These are phyloP conservation scores for Borostomias antarcticus DNA, from an alignment of 2,797 vertebrate species.

Conservation along the genomic window DNA sequence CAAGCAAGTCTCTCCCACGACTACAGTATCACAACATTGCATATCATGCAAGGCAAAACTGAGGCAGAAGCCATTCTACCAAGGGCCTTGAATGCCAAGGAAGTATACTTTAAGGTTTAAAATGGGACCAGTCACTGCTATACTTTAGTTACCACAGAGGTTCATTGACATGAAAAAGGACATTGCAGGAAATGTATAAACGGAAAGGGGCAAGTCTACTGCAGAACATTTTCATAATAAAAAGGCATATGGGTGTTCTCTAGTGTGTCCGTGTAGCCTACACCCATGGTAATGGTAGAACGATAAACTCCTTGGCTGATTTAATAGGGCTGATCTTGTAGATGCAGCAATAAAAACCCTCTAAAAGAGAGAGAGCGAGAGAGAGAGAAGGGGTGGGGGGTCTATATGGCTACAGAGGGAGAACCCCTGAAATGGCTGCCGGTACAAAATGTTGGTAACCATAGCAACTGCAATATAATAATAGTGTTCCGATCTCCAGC, in stretches of 20 bases:
- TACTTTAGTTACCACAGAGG: background rate
- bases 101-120: too few relatives aligned
- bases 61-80: too few relatives aligned
- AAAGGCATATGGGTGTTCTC: background rate
- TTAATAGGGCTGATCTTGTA: conserved; percentile 64
- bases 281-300: background rate
- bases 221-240: background rate
- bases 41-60: background rate
- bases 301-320: conserved; percentile 25
- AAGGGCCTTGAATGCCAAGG: too few relatives aligned
- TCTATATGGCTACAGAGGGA: conserved; percentile 63
- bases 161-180: too few relatives aligned
- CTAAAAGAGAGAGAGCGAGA: conserved; percentile 48
- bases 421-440: conserved; percentile 84
- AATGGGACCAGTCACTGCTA: too few relatives aligned
- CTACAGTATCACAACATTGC: too few relatives aligned
- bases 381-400: conserved; percentile 36
- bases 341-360: conserved; percentile 71
- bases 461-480: conserved; percentile 99
- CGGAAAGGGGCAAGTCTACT: too few relatives aligned
- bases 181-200: background rate
- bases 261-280: background rate
- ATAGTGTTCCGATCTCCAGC: conserved; percentile 95
- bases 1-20: too few relatives aligned
- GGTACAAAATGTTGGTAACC: conserved; percentile 92